These are phyloP conservation scores for Coracias cyanogaster DNA, from an alignment of 2,797 vertebrate species.

Conservation along the genomic window DNA sequence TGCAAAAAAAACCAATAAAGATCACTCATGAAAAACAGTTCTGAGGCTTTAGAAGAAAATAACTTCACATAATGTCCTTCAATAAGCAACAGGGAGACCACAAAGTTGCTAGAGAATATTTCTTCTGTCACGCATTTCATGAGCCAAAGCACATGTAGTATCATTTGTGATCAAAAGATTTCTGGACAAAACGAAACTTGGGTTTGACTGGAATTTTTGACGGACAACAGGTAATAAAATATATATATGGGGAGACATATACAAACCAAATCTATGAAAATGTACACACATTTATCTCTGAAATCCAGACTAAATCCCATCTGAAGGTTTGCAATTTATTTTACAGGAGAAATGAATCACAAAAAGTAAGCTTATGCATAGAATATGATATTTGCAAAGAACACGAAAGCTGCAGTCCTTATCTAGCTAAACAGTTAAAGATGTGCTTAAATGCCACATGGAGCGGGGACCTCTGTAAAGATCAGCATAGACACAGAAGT, in stretches of 20 bases:
- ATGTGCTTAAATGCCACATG: constrained; percentile 33
- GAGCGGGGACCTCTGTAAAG: neutral
- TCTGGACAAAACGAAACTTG: neutral
- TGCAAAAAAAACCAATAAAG: neutral
- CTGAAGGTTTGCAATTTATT: constrained; percentile 60
- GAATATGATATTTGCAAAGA: constrained; percentile 60
- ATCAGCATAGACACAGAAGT: neutral
- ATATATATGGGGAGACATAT: neutral
- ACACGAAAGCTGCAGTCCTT: constrained; percentile 22
- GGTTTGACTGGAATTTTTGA: constrained; percentile 1
- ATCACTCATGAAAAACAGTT: neutral
- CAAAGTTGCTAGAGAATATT: neutral
- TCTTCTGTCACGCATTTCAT: neutral
- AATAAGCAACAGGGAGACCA: neutral
- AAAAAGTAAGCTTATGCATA: constrained; percentile 21
- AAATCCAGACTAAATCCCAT: constrained; percentile 60
- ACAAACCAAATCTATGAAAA: constrained; percentile 30
- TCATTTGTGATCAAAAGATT: neutral
- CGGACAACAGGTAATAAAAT: constrained; percentile 38
- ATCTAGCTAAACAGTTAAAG: constrained; percentile 49
- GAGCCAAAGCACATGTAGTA: neutral
- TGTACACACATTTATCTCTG: constrained; percentile 34
- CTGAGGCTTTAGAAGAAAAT: neutral
- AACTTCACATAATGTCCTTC: neutral
- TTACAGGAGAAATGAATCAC: constrained; percentile 43